Evolutionary conservation across 2,113 vertebrate genomes (phyloP), one percentile per base, ranked within the genome.

Genomic region (Oncorhynchus nerka): DNA sequence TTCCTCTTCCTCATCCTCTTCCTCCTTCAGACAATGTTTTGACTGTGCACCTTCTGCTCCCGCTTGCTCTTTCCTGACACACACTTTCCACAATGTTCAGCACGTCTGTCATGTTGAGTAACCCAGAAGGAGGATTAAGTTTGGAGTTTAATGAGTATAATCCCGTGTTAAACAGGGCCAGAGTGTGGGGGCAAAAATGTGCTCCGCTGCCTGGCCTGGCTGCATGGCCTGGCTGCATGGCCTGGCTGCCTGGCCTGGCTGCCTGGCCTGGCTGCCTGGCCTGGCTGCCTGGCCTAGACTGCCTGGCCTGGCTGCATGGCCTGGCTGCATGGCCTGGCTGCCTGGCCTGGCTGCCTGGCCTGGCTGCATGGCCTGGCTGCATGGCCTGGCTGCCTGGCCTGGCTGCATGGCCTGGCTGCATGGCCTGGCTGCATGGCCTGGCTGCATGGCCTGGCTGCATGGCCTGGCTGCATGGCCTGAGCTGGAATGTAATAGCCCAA

Each of bases 81-180:
- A 89, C 91, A 93, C 91, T 94, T 93, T 92, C 91, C 79, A 92
- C 92, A 93, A 92, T 93, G 93, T 94, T 92, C 93, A 94, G 83
- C 80, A 81, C 81, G 91, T 91, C 93, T 93, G 90, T 94, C 93
- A 93, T 92, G 86, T 87, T 78, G 88, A 91, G 88, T 90, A 92
- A 92, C 89, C 90, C 91, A 90, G 88, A 86, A 91, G 88, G 85
- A 90, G 93, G 92, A 93, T 93, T 92, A 93, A 90, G 90, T 90
- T 91, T 89, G 87, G 87, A 89, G 90, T 93, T 94, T 94, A 94
- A 94, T 94, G 91, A 93, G 92, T 90, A 88, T 94, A 94, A 94
- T 93, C 92, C 89, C 68, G 88, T 92, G 92, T 90, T 94, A 91
- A 92, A 93, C 86, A 92, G 85, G 92, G 91, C 90, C 90, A 92